Evolutionary conservation across 2,113 vertebrate species (phyloP).

Genomic region (Xerus inauris): DNA sequence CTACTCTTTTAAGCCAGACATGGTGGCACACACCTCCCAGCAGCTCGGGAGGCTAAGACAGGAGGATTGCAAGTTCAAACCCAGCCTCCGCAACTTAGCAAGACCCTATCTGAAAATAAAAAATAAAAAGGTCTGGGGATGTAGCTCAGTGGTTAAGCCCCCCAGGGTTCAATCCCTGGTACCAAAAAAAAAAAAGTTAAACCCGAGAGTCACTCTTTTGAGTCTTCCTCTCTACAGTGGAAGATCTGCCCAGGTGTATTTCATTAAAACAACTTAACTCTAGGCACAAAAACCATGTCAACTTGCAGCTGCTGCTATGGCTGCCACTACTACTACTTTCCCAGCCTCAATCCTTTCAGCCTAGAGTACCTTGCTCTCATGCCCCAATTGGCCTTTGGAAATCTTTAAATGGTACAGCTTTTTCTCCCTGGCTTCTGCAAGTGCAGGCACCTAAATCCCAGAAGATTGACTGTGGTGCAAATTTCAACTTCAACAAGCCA

Average conservation of each 20-base stretch:
- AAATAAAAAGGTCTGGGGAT: too few species aligned
- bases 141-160: too few species aligned
- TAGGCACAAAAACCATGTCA: slow-evolving; percentile 48
- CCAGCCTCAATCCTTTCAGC: slow-evolving; percentile 64
- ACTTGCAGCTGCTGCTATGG: rapidly evolving
- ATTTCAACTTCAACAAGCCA: slow-evolving; percentile 67
- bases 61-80: too few species aligned
- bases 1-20: background rate
- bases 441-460: slow-evolving; percentile 69
- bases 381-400: slow-evolving; percentile 71
- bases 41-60: too few species aligned
- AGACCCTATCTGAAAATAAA: too few species aligned
- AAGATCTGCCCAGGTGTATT: rapidly evolving
- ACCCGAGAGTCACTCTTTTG: background rate
- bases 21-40: too few species aligned
- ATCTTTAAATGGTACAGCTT: slow-evolving; percentile 69
- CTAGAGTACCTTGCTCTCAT: slow-evolving; percentile 56
- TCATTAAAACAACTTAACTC: slow-evolving; percentile 65
- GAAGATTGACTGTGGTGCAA: slow-evolving; percentile 63
- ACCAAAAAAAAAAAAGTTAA: too few species aligned
- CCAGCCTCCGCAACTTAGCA: too few species aligned
- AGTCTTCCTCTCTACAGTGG: background rate
- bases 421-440: slow-evolving; percentile 66
- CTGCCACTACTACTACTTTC: slow-evolving; percentile 42
- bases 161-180: too few species aligned